Evolutionary conservation across 2,888 invertebrate species (phyloP).

Genomic region (Cataglyphis livida): DNA sequence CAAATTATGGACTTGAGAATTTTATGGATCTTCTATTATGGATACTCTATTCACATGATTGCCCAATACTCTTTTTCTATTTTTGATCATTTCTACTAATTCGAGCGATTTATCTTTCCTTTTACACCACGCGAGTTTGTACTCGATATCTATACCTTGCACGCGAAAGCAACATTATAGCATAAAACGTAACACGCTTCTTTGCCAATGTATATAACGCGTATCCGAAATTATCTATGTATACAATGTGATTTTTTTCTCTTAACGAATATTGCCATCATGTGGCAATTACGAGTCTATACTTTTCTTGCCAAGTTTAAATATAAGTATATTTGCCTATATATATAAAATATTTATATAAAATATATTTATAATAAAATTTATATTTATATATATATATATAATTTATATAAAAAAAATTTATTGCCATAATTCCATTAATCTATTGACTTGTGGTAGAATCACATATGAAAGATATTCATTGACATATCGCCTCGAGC

Average conservation of each 20-base stretch:
- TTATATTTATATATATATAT: neutral
- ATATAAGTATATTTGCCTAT: neutral
- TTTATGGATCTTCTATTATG: constrained; percentile 27
- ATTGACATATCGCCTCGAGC: constrained; percentile 17
- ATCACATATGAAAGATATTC: constrained; percentile 14
- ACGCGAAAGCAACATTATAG: constrained; percentile 77
- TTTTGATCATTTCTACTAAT: constrained; percentile 31
- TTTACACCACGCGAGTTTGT: constrained; percentile 68
- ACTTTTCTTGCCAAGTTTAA: neutral
- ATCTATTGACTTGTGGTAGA: neutral
- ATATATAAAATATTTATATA: neutral
- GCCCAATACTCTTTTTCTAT: constrained; percentile 21
- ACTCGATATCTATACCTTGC: constrained; percentile 73
- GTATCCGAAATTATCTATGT: constrained; percentile 60
- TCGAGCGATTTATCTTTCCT: constrained; percentile 68
- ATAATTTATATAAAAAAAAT: neutral
- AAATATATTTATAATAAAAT: neutral
- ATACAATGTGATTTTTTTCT: constrained; percentile 22
- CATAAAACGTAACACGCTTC: constrained; percentile 73
- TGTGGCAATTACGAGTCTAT: constrained; percentile 2
- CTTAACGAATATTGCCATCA: constrained; percentile 22
- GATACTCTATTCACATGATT: constrained; percentile 27
- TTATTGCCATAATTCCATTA: constrained; percentile 7
- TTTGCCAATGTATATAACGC: constrained; percentile 65
- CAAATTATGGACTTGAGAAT: constrained; percentile 23